A percentile compares a stretch with the other conserved stretches of the same genome.
These are phyloP conservation scores for Heliopora coerulea DNA, from an alignment of 92 coral and sea anemone species.

Conservation along the genomic window DNA sequence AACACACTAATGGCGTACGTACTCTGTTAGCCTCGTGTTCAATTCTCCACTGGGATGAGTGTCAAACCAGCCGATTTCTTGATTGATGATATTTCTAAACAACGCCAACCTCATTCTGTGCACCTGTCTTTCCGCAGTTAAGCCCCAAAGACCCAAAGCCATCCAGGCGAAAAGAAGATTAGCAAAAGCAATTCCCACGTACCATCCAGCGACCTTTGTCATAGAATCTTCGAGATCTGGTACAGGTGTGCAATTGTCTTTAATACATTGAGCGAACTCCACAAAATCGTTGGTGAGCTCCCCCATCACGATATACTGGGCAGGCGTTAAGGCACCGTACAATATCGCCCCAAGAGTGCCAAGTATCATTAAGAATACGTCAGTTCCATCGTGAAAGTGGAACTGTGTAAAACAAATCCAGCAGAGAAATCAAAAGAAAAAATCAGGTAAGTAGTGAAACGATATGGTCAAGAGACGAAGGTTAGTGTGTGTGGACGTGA, in stretches of 20 bases:
- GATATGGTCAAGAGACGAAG: too few relatives aligned
- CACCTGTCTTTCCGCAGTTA: conserved; percentile 77
- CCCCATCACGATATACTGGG: conserved; percentile 81
- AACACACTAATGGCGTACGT: too few relatives aligned
- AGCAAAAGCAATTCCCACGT: conserved; percentile 77
- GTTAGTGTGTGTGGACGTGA: too few relatives aligned
- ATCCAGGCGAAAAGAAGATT: conserved; percentile 62
- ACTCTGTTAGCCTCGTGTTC: conserved; percentile 83
- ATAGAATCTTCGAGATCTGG: conserved; percentile 62
- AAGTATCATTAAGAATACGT: conserved; percentile 58
- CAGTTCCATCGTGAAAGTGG: conserved; percentile 60
- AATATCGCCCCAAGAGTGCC: conserved; percentile 72
- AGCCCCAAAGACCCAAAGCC: conserved; percentile 71
- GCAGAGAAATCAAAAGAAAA: too few relatives aligned
- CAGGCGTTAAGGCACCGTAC: conserved; percentile 78
- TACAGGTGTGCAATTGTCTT: conserved; percentile 13
- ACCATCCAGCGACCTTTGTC: conserved; percentile 65
- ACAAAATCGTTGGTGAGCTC: conserved; percentile 65
- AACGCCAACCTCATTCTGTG: conserved; percentile 73
- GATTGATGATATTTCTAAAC: conserved; percentile 75
- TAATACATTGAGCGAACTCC: conserved; percentile 35
- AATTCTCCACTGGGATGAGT: conserved; percentile 76
- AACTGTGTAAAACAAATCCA: conserved; percentile 67
- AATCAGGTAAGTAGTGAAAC: too few relatives aligned
- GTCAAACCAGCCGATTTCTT: conserved; percentile 98